Evolutionary conservation across 2,888 invertebrate genomes (phyloP).

Genomic region (Apamea monoglypha): DNA sequence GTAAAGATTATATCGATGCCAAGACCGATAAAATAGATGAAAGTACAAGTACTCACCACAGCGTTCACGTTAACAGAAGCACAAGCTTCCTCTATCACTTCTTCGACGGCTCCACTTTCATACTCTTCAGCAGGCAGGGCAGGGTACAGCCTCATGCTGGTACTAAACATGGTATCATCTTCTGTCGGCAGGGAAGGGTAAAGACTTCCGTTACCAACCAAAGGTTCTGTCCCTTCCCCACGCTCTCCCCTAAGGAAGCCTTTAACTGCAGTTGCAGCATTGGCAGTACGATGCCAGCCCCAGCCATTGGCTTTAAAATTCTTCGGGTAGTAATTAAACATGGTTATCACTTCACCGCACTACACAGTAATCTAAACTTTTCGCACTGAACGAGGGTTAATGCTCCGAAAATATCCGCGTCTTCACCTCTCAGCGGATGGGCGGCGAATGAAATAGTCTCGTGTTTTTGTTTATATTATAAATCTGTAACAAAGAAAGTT

Average conservation of each 20-base stretch:
- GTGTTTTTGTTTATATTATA: conserved; percentile 46
- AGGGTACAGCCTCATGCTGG: conserved; percentile 83
- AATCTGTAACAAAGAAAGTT: conserved; percentile 70
- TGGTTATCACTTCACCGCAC: conserved; percentile 56
- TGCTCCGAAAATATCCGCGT: conserved; percentile 65
- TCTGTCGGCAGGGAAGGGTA: conserved; percentile 83
- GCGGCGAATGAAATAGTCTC: conserved; percentile 60
- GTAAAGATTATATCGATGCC: conserved; percentile 39
- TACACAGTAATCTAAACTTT: conserved; percentile 12
- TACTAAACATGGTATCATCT: conserved; percentile 81
- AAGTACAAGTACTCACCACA: conserved; percentile 83
- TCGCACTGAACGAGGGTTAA: conserved; percentile 44
- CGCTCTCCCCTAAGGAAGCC: conserved; percentile 84
- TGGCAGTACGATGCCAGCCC: conserved; percentile 85
- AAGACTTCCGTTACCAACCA: conserved; percentile 79
- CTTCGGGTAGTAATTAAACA: conserved; percentile 84
- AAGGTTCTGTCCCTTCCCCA: conserved; percentile 77
- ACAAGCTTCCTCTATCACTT: conserved; percentile 85
- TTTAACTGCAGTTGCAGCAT: conserved; percentile 80
- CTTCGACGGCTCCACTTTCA: conserved; percentile 85
- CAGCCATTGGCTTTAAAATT: conserved; percentile 87
- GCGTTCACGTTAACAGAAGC: conserved; percentile 83
- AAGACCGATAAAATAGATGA: conserved; percentile 36
- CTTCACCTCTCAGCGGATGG: conserved; percentile 60
- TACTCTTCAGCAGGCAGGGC: conserved; percentile 86